A percentile compares a stretch with the other conserved stretches of the same genome.
Evolutionary conservation across 2,797 vertebrate species (phyloP).

Genomic region (Melanotaenia nigrans): DNA sequence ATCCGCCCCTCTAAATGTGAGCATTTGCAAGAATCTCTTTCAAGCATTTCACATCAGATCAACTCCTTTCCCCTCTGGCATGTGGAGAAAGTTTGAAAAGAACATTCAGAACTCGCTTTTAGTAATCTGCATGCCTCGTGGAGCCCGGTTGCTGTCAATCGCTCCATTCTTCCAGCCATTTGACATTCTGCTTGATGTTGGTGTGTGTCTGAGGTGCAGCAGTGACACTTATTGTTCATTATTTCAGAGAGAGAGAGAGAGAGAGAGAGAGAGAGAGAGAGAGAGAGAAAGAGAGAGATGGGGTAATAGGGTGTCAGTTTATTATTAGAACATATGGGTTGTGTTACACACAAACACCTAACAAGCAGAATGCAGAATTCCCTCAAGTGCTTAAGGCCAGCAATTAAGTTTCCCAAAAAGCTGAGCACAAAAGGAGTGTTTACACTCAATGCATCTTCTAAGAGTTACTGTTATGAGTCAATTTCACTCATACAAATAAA

Average conservation of each 20-base stretch:
- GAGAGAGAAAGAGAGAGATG: constrained; percentile 19
- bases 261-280: constrained; percentile 18
- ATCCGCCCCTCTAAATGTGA: constrained; percentile 49
- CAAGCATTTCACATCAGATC: constrained; percentile 71
- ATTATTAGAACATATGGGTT: constrained; percentile 79
- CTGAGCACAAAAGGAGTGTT: constrained; percentile 54
- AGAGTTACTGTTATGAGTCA: constrained; percentile 48
- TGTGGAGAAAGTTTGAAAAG: constrained; percentile 77
- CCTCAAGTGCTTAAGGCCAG: constrained; percentile 76
- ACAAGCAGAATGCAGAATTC: constrained; percentile 73
- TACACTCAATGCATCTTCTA: constrained; percentile 41
- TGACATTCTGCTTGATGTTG: constrained; percentile 84
- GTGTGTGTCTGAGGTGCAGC: constrained; percentile 77
- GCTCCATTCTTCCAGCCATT: constrained; percentile 74
- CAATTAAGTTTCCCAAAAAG: constrained; percentile 79
- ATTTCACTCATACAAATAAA: constrained; percentile 53
- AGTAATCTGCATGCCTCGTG: constrained; percentile 78
- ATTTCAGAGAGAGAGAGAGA: constrained; percentile 69
- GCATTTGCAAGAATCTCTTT: constrained; percentile 70
- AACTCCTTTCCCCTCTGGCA: constrained; percentile 66
- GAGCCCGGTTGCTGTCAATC: constrained; percentile 77
- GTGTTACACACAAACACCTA: constrained; percentile 78
- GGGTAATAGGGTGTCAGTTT: constrained; percentile 71
- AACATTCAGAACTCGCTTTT: constrained; percentile 78
- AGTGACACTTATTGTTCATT: constrained; percentile 82